These are phyloP conservation scores for Morinoia aosen DNA, from an alignment of 2,888 invertebrate genomes.

Conservation along the genomic window DNA sequence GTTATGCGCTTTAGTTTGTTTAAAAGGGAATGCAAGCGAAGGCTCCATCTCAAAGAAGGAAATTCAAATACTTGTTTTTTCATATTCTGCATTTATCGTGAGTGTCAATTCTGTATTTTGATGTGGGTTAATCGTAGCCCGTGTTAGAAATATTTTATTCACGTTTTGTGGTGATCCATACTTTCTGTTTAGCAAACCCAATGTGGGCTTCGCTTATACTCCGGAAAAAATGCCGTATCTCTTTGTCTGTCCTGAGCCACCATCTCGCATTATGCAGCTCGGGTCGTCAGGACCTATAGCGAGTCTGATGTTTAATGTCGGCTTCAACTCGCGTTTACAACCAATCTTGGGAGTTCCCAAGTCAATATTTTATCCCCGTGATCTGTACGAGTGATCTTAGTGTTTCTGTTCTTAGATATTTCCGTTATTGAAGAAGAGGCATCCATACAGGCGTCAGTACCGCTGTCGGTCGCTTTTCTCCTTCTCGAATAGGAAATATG, in stretches of 20 bases:
- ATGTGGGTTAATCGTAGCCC: too few relatives aligned
- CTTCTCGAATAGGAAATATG: neutral
- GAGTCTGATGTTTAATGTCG: neutral
- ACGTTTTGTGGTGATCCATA: too few relatives aligned
- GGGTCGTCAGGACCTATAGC: neutral
- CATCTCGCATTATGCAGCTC: neutral
- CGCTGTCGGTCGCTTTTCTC: neutral
- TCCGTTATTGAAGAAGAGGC: neutral
- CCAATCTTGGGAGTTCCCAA: too few relatives aligned
- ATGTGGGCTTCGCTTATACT: too few relatives aligned
- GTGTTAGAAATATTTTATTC: too few relatives aligned
- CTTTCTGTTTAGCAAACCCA: too few relatives aligned
- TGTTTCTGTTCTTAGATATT: neutral
- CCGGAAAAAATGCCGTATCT: neutral
- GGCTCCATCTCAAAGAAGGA: too few relatives aligned
- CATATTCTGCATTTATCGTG: too few relatives aligned
- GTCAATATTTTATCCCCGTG: neutral
- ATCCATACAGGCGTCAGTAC: neutral
- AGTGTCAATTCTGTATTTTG: too few relatives aligned
- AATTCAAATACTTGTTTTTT: too few relatives aligned
- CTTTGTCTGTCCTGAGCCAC: neutral
- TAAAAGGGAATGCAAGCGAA: too few relatives aligned
- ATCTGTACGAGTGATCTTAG: neutral
- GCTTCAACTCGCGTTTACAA: neutral
- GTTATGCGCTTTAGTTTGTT: too few relatives aligned